These are phyloP conservation scores for human (Homo sapiens) DNA, from an alignment of 2,113 vertebrate genomes.

Conservation along the genomic window DNA sequence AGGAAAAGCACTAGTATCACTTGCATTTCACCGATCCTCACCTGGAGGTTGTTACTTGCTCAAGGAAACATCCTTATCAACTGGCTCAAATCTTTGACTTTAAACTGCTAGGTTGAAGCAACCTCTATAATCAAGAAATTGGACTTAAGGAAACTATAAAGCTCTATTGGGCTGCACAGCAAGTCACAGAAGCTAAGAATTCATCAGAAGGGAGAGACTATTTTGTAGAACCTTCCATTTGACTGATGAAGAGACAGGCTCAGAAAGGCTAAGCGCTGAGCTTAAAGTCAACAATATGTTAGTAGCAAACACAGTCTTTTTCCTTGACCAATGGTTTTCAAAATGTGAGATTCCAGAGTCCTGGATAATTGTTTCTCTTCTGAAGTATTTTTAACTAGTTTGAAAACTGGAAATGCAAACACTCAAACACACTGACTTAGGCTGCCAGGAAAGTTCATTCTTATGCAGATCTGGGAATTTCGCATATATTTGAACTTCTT, in stretches of 20 bases:
- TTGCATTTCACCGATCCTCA: neutral
- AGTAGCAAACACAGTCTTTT: neutral
- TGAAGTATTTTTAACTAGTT: slow-evolving; percentile 2
- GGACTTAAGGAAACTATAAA: neutral
- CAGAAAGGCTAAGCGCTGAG: neutral
- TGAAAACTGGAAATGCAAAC: slow-evolving; percentile 12
- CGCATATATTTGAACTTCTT: neutral
- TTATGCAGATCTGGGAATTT: neutral
- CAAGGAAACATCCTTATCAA: neutral
- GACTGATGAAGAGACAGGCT: neutral
- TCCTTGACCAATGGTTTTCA: neutral
- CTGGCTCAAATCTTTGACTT: neutral
- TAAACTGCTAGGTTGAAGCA: neutral
- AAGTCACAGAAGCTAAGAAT: neutral
- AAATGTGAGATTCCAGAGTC: neutral
- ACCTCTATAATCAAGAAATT: neutral
- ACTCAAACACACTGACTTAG: neutral
- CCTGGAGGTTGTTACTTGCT: neutral
- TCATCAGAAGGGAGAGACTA: neutral
- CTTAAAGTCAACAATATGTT: neutral
- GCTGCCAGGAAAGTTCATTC: neutral
- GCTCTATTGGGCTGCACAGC: neutral
- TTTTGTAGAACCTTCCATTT: neutral
- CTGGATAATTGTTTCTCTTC: neutral
- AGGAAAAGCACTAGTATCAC: neutral